These are phyloP conservation scores for Numenius arquata DNA, from an alignment of 2,113 vertebrate species.

Conservation along the genomic window DNA sequence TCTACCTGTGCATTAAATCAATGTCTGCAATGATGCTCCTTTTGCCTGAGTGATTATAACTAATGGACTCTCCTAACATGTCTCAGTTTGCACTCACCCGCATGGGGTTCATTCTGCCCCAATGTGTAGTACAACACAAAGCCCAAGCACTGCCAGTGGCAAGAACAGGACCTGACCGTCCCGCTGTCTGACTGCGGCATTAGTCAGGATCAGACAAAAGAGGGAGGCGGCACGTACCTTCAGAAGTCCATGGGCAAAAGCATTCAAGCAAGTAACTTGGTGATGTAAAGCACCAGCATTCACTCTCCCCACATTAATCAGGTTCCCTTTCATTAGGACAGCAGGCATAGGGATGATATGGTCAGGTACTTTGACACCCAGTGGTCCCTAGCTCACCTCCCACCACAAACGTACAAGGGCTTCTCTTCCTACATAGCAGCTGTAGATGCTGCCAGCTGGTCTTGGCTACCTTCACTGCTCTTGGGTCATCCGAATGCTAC, in stretches of 20 bases:
- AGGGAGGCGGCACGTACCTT: not conserved
- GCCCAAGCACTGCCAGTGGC: not conserved
- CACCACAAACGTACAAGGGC: not conserved
- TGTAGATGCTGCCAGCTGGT: not conserved
- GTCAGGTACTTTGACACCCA: not conserved
- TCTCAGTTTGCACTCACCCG: not conserved
- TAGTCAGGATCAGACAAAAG: not conserved
- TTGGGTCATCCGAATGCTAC: too few species aligned
- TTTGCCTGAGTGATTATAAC: not conserved
- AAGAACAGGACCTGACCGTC: not conserved
- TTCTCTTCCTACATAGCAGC: not conserved
- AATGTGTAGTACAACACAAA: not conserved
- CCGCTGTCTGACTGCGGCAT: fast-evolving
- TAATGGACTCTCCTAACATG: not conserved
- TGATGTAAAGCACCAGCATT: not conserved
- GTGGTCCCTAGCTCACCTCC: not conserved
- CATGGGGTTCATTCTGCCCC: fast-evolving
- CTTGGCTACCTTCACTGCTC: not conserved
- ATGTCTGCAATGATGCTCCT: not conserved
- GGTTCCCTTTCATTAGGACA: not conserved
- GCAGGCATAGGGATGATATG: fast-evolving
- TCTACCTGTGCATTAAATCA: not conserved
- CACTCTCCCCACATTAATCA: not conserved
- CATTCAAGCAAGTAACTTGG: fast-evolving
- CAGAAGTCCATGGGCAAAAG: not conserved